phyloP scores from a whole-genome alignment of 2,113 vertebrate species.

The Crypturellus undulatus region DNA sequence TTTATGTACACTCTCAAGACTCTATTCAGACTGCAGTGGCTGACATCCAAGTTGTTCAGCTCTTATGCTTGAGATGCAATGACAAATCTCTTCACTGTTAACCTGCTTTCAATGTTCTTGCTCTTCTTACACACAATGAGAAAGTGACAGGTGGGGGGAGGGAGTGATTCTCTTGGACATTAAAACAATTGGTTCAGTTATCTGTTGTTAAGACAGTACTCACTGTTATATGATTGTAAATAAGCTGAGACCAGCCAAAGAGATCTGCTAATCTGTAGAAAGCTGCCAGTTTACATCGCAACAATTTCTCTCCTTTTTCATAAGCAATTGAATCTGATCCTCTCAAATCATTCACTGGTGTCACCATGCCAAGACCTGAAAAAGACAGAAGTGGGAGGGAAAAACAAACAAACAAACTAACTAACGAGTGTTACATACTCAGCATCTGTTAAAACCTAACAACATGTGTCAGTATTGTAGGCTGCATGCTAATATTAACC shows the following conservation, averaged over 20 bases:
- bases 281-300: slow-evolving; percentile 94
- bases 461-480: fast-evolving
- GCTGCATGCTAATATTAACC: neutral
- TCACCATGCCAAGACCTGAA: slow-evolving; percentile 97
- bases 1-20: slow-evolving; percentile 24
- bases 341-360: slow-evolving; percentile 95
- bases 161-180: neutral
- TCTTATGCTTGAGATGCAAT: neutral
- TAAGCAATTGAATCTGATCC: slow-evolving; percentile 98
- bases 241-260: slow-evolving; percentile 97
- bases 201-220: slow-evolving; percentile 60
- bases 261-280: slow-evolving; percentile 95
- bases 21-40: neutral
- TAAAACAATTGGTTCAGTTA: slow-evolving; percentile 33
- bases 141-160: neutral
- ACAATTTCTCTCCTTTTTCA: slow-evolving; percentile 95
- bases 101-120: neutral
- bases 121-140: neutral
- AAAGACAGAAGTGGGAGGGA: neutral
- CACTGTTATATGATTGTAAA: slow-evolving; percentile 99
- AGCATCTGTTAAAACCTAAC: neutral
- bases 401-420: neutral
- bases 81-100: slow-evolving; percentile 34
- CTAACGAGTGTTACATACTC: neutral
- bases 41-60: neutral